Base-by-base conservation (phyloP, 2,113 vertebrate genomes). In the Silurus glanis region DNA sequence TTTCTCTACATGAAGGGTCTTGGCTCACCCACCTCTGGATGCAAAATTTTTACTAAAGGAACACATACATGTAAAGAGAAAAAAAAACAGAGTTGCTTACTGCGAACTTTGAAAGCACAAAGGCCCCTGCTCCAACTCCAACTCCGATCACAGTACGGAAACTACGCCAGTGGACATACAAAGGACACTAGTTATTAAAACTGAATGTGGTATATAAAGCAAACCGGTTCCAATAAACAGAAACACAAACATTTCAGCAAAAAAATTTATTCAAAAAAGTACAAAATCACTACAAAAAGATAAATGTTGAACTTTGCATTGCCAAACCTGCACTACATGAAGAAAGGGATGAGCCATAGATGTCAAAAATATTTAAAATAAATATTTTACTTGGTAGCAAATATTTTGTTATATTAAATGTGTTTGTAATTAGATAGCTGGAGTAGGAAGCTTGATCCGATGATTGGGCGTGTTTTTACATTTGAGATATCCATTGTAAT, bases 81-180 rank as follows among this genome's bases (percentile, higher is more conserved):
- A 79, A 49, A 79, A 56, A 82, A 6, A 83, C 2, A 55, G 25
- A 78, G 23, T 66, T 7, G 87, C 96, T 96, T 93, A 98, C 97
- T 75, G 96, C 89, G 66, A 96, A 97, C 93, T 94, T 95, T 66
- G 96, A 95, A 83, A 98, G 92, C 88, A 97, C 69, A 83, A 96
- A 97, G 2, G 97, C 96, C 59, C 97, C 97, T 1, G 96, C 96
- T 91, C 97, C 97, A n/a, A 97, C 97, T 10, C 97, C 97, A 83
- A 98, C 92, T 81, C 96, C 97, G 81, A 98, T 97, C 45, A 98
- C 94, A 28, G 95, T 94, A 53, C 96, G 95, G 91, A 97, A 97
- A 93, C 97, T 98, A 75, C 92, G 45, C 53, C 82, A 84, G 85
- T 28, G 23, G 72, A 85, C 25, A 82, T 17, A 74, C 25, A 71